These are phyloP conservation scores for Leptinotarsa tumamoca DNA, from an alignment of 2,888 invertebrate species.

Conservation along the genomic window DNA sequence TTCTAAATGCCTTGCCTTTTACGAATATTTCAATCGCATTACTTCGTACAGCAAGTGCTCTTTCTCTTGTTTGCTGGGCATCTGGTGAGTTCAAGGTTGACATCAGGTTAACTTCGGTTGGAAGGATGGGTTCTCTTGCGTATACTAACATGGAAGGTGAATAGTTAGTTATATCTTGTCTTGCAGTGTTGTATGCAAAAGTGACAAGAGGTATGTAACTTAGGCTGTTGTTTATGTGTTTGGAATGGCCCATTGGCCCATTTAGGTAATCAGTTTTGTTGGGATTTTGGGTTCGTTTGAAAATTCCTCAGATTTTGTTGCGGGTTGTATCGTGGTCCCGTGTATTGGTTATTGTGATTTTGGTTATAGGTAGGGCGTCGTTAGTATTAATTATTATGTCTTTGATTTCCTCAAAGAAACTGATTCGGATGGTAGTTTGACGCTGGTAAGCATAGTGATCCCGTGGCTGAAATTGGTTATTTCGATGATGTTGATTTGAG, in stretches of 20 bases:
- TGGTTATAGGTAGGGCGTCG: not conserved
- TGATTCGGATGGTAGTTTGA: not conserved
- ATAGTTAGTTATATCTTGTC: conserved; percentile 32
- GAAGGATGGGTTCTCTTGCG: too few relatives aligned
- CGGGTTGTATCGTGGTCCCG: not conserved
- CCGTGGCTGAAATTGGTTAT: not conserved
- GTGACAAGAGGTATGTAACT: conserved; percentile 27
- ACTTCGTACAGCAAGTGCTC: conserved; percentile 13
- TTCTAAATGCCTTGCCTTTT: conserved; percentile 25
- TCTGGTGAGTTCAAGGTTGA: not conserved
- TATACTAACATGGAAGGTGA: too few relatives aligned
- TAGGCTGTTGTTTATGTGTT: too few relatives aligned
- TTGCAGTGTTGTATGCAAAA: conserved; percentile 50
- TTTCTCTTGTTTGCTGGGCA: not conserved
- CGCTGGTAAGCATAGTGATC: not conserved
- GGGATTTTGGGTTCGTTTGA: not conserved
- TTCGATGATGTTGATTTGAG: not conserved
- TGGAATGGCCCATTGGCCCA: too few relatives aligned
- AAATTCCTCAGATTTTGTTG: conserved; percentile 5
- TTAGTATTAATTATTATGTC: not conserved
- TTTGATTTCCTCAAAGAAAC: not conserved
- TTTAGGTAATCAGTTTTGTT: not conserved
- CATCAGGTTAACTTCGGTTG: conserved; percentile 30
- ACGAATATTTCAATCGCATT: conserved; percentile 46
- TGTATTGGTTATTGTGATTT: not conserved